Evolutionary conservation across 2,797 vertebrate species (phyloP).

Genomic region (Carcharodon carcharias): DNA sequence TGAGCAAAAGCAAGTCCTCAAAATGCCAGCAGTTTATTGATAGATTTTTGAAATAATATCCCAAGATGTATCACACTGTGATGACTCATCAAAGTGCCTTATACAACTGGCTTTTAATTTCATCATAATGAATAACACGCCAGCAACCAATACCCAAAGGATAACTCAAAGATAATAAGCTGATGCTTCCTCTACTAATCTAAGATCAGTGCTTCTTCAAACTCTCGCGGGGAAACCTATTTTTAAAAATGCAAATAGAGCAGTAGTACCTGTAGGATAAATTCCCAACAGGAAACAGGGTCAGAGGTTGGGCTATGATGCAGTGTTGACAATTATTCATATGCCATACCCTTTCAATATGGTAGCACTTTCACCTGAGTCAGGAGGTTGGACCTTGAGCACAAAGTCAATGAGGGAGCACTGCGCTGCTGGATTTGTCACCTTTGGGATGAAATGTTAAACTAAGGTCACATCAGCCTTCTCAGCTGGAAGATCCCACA

Average conservation of each 20-base stretch:
- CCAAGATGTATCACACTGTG: neutral
- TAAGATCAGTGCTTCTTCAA: neutral
- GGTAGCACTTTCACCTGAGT: neutral
- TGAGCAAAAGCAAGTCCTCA: neutral
- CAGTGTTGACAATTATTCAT: neutral
- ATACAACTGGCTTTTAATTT: constrained; percentile 8
- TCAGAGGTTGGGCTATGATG: neutral
- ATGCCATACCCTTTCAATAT: neutral
- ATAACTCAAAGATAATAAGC: neutral
- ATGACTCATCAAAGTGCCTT: constrained; percentile 8
- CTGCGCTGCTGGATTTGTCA: neutral
- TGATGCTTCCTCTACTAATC: neutral
- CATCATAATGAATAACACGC: neutral
- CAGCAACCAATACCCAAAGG: neutral
- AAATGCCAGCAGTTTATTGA: constrained; percentile 9
- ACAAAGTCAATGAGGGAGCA: neutral
- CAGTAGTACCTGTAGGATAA: neutral
- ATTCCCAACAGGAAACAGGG: neutral
- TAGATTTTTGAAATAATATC: constrained; percentile 18
- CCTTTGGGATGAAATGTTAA: neutral
- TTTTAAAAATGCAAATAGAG: neutral
- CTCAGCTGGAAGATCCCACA: neutral
- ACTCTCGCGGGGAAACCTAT: neutral
- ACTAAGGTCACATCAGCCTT: neutral
- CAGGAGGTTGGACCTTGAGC: neutral